These are phyloP conservation scores for Conchocele bisecta DNA, from an alignment of 2,888 invertebrate species.

Conservation along the genomic window DNA sequence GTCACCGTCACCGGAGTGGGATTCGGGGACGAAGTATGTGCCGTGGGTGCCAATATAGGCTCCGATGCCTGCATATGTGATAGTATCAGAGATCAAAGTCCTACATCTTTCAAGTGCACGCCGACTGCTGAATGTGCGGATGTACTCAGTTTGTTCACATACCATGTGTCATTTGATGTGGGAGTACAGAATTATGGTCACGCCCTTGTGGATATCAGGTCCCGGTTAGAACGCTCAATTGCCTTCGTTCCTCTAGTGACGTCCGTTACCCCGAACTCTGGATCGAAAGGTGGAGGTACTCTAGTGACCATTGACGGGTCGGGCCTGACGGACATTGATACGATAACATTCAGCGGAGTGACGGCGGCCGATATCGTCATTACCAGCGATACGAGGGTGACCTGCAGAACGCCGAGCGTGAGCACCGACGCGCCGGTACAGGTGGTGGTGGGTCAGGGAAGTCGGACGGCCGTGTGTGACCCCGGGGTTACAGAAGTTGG, in stretches of 20 bases:
- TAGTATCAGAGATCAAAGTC: no score
- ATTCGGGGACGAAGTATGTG: no score
- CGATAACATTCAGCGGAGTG: conserved; percentile 50
- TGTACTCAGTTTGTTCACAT: no score
- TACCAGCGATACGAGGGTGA: conserved; percentile 33
- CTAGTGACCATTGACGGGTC: conserved; percentile 53
- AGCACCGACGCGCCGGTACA: conserved; percentile 16
- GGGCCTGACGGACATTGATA: conserved; percentile 42
- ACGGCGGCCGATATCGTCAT: conserved; percentile 44
- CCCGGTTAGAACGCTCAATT: conserved; percentile 18
- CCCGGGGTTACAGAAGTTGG: background rate
- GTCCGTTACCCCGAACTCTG: conserved; percentile 31
- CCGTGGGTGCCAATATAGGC: no score
- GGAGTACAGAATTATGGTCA: conserved; percentile 42
- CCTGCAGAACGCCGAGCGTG: conserved; percentile 32
- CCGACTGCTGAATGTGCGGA: no score
- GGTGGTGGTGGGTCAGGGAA: background rate
- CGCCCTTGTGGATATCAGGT: conserved; percentile 6
- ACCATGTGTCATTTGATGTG: conserved; percentile 37
- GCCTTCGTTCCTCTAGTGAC: conserved; percentile 41
- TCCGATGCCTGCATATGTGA: no score
- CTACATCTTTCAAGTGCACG: no score
- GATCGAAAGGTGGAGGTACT: conserved; percentile 55
- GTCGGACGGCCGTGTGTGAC: background rate
- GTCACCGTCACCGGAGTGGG: no score